Percentiles rank a stretch among this genome's conserved stretches.
These are phyloP conservation scores for Heteromormyrus szaboi DNA, from an alignment of 2,797 vertebrate genomes.

Conservation along the genomic window DNA sequence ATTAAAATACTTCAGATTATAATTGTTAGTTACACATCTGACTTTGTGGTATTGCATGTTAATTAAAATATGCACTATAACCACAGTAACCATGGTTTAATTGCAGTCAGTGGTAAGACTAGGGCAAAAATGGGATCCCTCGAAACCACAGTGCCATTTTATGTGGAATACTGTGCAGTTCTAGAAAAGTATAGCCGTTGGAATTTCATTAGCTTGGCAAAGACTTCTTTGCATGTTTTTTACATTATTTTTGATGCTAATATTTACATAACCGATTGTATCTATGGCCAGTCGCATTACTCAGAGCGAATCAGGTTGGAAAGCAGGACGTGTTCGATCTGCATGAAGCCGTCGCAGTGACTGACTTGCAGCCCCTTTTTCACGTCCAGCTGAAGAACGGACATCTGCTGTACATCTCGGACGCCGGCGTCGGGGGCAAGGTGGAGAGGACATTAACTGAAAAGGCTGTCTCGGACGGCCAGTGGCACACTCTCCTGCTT, in stretches of 20 bases:
- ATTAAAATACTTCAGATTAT: neutral
- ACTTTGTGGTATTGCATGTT: neutral
- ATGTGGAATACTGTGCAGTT: neutral
- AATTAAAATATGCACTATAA: neutral
- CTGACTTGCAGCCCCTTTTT: neutral
- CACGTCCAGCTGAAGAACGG: constrained; percentile 82
- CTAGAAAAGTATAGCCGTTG: neutral
- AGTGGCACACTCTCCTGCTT: constrained; percentile 81
- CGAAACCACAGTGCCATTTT: neutral
- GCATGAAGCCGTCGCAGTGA: neutral
- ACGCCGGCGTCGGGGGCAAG: constrained; percentile 82
- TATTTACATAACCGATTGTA: neutral
- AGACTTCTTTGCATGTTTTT: neutral
- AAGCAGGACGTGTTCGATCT: neutral
- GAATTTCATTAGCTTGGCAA: neutral
- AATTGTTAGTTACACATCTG: neutral
- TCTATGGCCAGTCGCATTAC: neutral
- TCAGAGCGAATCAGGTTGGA: neutral
- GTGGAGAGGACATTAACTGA: constrained; percentile 85
- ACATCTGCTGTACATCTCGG: constrained; percentile 83
- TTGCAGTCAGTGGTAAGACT: neutral
- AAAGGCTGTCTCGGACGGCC: constrained; percentile 73
- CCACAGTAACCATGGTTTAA: neutral
- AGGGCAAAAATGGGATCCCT: neutral
- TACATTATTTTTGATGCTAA: neutral